These are phyloP conservation scores for Standfussiana lucernea DNA, from an alignment of 2,888 invertebrate genomes.

Conservation along the genomic window DNA sequence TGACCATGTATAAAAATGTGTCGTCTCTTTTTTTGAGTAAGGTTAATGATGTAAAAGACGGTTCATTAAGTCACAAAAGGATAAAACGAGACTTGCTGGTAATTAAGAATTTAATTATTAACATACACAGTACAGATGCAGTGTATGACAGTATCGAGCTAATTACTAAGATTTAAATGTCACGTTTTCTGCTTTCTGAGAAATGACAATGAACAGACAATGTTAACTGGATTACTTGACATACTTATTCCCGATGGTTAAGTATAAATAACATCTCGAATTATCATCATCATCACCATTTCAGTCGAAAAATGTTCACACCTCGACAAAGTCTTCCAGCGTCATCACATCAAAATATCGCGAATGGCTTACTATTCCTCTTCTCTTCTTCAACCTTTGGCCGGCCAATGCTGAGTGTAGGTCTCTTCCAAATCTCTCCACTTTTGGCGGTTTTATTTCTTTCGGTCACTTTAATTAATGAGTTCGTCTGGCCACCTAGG, in stretches of 20 bases:
- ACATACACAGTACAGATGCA: conserved; percentile 21
- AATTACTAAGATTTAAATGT: conserved; percentile 16
- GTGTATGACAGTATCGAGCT: conserved; percentile 4
- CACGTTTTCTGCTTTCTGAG: conserved; percentile 6
- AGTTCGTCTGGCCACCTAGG: too few relatives aligned
- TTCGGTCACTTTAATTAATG: too few relatives aligned
- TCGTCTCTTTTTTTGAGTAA: conserved; percentile 54
- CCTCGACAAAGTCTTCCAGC: background rate
- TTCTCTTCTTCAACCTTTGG: too few relatives aligned
- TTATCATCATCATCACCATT: background rate
- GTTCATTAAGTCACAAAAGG: conserved; percentile 65
- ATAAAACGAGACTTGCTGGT: conserved; percentile 47
- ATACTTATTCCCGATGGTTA: background rate
- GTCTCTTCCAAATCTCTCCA: too few relatives aligned
- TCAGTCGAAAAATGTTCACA: background rate
- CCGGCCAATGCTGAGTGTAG: too few relatives aligned
- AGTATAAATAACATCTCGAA: background rate
- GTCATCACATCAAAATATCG: background rate
- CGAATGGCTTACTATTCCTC: background rate
- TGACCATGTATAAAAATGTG: background rate
- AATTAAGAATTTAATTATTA: conserved; percentile 61
- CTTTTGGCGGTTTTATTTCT: too few relatives aligned
- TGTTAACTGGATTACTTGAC: background rate
- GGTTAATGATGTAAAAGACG: conserved; percentile 67
- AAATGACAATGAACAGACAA: background rate